Conservation (phyloP, 2,888 invertebrate genomes). For the Xylota sylvarum region DNA sequence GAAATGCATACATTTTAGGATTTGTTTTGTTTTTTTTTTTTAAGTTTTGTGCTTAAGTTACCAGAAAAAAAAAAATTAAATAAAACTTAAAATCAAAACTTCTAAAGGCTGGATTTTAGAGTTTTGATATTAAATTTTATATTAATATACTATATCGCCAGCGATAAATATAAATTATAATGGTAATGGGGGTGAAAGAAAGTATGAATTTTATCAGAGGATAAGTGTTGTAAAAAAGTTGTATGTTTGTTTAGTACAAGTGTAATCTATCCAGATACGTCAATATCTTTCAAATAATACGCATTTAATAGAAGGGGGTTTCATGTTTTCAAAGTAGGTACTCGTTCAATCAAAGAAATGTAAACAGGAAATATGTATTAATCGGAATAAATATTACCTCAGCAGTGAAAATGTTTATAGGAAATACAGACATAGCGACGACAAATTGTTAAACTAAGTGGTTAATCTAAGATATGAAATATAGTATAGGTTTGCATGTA, state of each 20-base stretch:
- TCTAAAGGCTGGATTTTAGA: slow-evolving; percentile 46
- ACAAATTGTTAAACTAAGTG: neutral
- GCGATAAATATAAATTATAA: neutral
- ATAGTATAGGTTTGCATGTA: neutral
- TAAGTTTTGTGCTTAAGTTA: slow-evolving; percentile 11
- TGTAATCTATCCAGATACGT: too few relatives aligned
- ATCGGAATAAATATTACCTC: neutral
- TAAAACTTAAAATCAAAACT: slow-evolving; percentile 21
- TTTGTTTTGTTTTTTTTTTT: slow-evolving; percentile 7
- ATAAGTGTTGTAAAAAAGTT: neutral
- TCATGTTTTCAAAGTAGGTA: neutral
- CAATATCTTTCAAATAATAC: neutral
- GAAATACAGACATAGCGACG: neutral
- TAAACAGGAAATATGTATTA: neutral
- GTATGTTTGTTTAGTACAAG: too few relatives aligned
- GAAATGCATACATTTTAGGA: slow-evolving; percentile 4
- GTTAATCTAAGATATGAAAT: neutral
- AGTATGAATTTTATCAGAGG: slow-evolving; percentile 5
- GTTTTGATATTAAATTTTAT: slow-evolving; percentile 31
- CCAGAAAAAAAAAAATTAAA: neutral
- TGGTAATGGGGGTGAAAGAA: neutral
- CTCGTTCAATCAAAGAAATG: too few relatives aligned
- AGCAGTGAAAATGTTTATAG: neutral
- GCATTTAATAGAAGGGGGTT: neutral
- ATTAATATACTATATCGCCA: neutral